A percentile compares a stretch with the other conserved stretches of the same genome.
phyloP scores from a whole-genome alignment of 2,888 invertebrate species.

The Eupithecia subumbrata region DNA sequence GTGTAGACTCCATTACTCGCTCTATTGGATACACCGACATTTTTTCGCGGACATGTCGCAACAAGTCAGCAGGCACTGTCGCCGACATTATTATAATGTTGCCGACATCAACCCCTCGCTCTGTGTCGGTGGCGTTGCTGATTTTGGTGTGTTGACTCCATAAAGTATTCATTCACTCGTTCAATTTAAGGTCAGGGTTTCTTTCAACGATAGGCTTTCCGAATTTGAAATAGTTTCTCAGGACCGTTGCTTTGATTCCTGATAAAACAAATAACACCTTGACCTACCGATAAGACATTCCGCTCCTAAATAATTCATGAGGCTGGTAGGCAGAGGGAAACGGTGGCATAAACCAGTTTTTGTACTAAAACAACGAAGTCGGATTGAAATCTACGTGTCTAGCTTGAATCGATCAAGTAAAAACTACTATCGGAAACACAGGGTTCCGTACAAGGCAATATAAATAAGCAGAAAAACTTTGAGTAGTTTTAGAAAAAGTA shows the following conservation, averaged over 20 bases:
- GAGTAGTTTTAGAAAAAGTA: too few species aligned
- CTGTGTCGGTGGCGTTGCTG: too few species aligned
- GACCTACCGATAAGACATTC: conserved; percentile 15
- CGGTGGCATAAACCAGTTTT: conserved; percentile 22
- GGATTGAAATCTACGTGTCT: conserved; percentile 9
- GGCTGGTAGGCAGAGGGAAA: conserved; percentile 22
- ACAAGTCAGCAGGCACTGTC: too few species aligned
- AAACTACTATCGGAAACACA: too few species aligned
- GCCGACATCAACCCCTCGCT: too few species aligned
- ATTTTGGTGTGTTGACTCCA: too few species aligned
- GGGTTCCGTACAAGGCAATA: not conserved
- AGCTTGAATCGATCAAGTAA: not conserved
- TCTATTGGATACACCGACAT: too few species aligned
- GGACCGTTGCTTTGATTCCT: not conserved
- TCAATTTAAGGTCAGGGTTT: not conserved
- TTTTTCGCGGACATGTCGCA: too few species aligned
- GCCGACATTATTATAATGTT: too few species aligned
- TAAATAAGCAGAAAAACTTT: not conserved
- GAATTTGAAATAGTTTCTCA: not conserved
- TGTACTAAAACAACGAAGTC: conserved; percentile 5
- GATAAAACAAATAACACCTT: conserved; percentile 23
- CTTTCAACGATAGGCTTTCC: not conserved
- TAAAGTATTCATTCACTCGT: not conserved
- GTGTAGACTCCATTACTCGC: too few species aligned
- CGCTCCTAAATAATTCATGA: conserved; percentile 31